These are phyloP conservation scores for Cephus pygmeus DNA, from an alignment of 2,888 invertebrate species.

Conservation along the genomic window DNA sequence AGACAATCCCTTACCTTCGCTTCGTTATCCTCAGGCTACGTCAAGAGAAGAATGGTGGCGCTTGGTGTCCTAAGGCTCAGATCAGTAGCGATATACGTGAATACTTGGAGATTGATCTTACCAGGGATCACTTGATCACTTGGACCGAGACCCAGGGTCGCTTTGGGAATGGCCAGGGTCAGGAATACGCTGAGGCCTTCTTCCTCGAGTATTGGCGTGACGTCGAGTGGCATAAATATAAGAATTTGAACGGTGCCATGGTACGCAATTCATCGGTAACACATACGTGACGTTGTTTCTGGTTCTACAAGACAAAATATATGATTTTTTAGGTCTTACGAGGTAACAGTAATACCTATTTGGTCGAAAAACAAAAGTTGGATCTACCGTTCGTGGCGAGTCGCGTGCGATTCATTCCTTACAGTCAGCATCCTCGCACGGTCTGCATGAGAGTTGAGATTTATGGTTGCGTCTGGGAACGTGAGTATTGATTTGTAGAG, in stretches of 20 bases:
- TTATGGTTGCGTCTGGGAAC: conserved; percentile 85
- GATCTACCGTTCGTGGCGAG: conserved; percentile 89
- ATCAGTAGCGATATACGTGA: conserved; percentile 82
- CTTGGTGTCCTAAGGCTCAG: conserved; percentile 91
- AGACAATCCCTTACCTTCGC: neutral
- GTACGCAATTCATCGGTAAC: conserved; percentile 66
- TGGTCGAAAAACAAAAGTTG: conserved; percentile 76
- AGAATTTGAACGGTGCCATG: conserved; percentile 80
- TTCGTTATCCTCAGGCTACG: conserved; percentile 74
- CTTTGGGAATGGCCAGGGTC: conserved; percentile 90
- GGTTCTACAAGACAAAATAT: neutral
- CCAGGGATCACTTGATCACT: conserved; percentile 81
- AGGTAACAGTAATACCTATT: conserved; percentile 82
- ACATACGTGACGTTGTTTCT: neutral
- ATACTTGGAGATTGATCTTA: conserved; percentile 84
- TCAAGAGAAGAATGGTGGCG: conserved; percentile 88
- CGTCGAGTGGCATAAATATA: conserved; percentile 82
- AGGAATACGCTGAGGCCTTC: conserved; percentile 88
- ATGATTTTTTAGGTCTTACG: conserved; percentile 74
- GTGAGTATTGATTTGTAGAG: conserved; percentile 67
- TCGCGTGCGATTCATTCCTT: conserved; percentile 88
- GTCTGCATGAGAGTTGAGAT: conserved; percentile 94
- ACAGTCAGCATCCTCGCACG: conserved; percentile 85
- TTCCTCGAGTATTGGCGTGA: conserved; percentile 84
- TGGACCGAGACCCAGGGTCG: conserved; percentile 90